Conservation (phyloP, 2,888 invertebrate species). For the Amphipyra berbera region DNA sequence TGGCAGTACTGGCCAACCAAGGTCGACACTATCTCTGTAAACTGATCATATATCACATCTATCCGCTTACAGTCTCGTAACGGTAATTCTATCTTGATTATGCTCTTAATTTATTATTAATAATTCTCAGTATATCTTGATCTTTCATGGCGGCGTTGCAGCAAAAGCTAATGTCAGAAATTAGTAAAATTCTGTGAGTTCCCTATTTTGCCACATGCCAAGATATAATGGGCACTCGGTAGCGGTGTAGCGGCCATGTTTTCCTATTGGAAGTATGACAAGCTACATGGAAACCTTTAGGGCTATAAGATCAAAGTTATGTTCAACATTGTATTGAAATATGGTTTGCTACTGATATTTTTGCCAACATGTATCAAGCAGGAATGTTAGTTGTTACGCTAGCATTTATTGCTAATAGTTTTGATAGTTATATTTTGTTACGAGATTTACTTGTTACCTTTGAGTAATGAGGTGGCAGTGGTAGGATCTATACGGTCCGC, state of each 20-base stretch:
- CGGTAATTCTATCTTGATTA: constrained; percentile 34
- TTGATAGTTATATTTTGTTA: not conserved
- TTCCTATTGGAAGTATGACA: constrained; percentile 10
- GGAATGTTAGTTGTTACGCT: not conserved
- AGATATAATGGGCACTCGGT: too few species aligned
- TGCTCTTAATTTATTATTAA: constrained; percentile 34
- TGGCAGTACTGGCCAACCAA: constrained; percentile 55
- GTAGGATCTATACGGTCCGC: too few species aligned
- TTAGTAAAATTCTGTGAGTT: too few species aligned
- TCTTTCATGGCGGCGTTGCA: not conserved
- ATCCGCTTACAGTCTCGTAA: constrained; percentile 30
- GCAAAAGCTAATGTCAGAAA: too few species aligned
- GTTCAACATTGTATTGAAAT: not conserved
- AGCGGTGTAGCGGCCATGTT: constrained; percentile 6
- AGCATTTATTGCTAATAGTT: not conserved
- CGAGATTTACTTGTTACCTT: not conserved
- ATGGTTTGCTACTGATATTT: not conserved
- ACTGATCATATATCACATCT: constrained; percentile 43
- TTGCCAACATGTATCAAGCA: not conserved
- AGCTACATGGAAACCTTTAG: constrained; percentile 11
- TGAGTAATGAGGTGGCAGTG: too few species aligned
- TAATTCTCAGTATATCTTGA: not conserved
- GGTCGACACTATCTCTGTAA: constrained; percentile 55
- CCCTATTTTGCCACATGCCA: too few species aligned
- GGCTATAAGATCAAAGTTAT: not conserved